These are phyloP conservation scores for Leptinotarsa lineolata DNA, from an alignment of 1,140 invertebrate species.

Conservation along the genomic window DNA sequence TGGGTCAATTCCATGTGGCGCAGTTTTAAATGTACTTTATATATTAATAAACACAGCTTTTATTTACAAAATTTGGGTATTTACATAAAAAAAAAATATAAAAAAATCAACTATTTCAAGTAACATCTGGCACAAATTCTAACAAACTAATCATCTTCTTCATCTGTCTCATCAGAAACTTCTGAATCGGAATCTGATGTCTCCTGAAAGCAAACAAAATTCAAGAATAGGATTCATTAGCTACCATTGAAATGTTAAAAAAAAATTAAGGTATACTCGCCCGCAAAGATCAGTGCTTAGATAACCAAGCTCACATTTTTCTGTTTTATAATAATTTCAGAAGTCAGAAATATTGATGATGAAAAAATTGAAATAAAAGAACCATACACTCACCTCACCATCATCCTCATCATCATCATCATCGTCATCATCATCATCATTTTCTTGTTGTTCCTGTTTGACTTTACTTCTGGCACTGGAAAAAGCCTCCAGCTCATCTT, in stretches of 20 bases:
- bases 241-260: background rate
- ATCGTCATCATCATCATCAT: constrained; percentile 17
- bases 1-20: too few species aligned
- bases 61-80: background rate
- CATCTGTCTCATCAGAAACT: background rate
- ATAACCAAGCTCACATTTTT: background rate
- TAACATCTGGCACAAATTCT: background rate
- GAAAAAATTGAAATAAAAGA: background rate
- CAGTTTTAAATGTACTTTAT: too few species aligned
- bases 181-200: constrained; percentile 9
- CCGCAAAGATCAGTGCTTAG: background rate
- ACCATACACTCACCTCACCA: background rate
- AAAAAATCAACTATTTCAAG: background rate
- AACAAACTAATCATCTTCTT: constrained; percentile 4
- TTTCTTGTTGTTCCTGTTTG: constrained; percentile 18
- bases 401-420: constrained; percentile 10
- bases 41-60: background rate
- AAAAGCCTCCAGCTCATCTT: constrained; percentile 52
- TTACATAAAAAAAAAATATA: background rate
- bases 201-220: background rate
- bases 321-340: too few species aligned
- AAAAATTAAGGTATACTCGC: background rate
- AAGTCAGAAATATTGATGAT: background rate
- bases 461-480: constrained; percentile 31
- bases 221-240: background rate